Percentiles rank a stretch among this genome's conserved stretches.
phyloP scores from a whole-genome alignment of 1,140 invertebrate species.

The Zaprionus ghesquierei region DNA sequence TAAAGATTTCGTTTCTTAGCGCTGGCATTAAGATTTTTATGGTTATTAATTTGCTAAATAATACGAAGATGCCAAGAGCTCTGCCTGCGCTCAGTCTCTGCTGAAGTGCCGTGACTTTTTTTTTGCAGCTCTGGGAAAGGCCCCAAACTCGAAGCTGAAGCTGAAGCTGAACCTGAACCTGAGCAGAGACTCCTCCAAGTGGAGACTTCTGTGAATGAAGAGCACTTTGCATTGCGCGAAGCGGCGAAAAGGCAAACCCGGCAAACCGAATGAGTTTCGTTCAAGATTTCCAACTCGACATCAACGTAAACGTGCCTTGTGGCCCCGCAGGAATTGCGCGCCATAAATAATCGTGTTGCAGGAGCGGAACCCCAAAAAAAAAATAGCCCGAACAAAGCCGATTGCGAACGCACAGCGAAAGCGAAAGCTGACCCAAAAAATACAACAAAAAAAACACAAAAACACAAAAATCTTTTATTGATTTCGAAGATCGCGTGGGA shows the following conservation, averaged over 20 bases:
- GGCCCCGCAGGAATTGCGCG: constrained; percentile 33
- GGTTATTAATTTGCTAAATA: constrained; percentile 81
- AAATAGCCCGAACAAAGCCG: neutral
- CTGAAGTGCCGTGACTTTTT: constrained; percentile 20
- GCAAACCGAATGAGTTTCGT: constrained; percentile 1
- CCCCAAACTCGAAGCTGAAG: constrained; percentile 17
- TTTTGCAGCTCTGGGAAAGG: constrained; percentile 17
- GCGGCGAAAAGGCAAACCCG: constrained; percentile 14
- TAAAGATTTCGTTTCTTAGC: constrained; percentile 74
- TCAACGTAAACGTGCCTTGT: constrained; percentile 20
- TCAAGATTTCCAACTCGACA: constrained; percentile 2
- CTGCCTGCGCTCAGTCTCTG: neutral
- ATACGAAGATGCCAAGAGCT: constrained; percentile 61
- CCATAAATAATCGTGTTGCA: constrained; percentile 39
- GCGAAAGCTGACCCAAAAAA: constrained; percentile 25
- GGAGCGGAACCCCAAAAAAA: neutral
- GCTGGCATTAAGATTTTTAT: constrained; percentile 79
- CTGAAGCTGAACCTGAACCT: constrained; percentile 10
- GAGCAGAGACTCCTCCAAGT: constrained; percentile 14
- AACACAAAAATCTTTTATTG: constrained; percentile 2
- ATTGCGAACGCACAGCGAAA: constrained; percentile 4
- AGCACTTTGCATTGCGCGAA: constrained; percentile 73
- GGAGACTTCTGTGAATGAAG: constrained; percentile 73
- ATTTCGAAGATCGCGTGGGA: neutral
- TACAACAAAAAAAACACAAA: neutral